Percentiles rank a stretch among this genome's conserved stretches.
phyloP scores from a whole-genome alignment of 2,888 invertebrate species.

The Petrolisthes manimaculis region DNA sequence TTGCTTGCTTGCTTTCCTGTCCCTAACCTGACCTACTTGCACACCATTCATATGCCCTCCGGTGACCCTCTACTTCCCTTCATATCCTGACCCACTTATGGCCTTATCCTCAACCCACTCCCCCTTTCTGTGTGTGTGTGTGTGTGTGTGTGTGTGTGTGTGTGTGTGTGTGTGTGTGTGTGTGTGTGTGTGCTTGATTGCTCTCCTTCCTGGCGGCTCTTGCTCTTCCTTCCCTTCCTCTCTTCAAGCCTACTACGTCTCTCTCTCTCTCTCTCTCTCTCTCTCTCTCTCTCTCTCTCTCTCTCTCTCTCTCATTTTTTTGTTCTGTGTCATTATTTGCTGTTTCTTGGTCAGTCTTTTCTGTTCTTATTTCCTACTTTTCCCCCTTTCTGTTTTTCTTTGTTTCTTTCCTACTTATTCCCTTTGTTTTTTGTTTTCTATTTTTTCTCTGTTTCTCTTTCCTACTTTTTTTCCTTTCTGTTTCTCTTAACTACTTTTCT shows the following conservation, averaged over 20 bases:
- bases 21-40: not conserved
- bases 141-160: conserved; percentile 9
- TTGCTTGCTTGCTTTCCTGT: not conserved
- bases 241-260: not conserved
- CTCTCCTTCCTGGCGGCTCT: not conserved
- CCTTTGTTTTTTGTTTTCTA: not conserved
- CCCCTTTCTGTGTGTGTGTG: conserved; percentile 8
- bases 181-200: not conserved
- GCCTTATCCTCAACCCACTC: not conserved
- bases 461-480: not conserved
- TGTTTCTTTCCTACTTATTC: not conserved
- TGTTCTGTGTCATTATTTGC: not conserved
- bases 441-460: not conserved
- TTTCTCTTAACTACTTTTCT: not conserved
- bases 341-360: not conserved
- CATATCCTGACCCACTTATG: not conserved
- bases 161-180: not conserved
- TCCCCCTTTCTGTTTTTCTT: not conserved
- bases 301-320: not conserved
- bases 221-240: not conserved
- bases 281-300: not conserved
- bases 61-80: not conserved
- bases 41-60: not conserved
- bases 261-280: not conserved
- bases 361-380: not conserved